Evolutionary conservation across 2,113 vertebrate species (phyloP), one percentile per base, ranked within the genome.

Genomic region (Lycocorax pyrrhopterus): DNA sequence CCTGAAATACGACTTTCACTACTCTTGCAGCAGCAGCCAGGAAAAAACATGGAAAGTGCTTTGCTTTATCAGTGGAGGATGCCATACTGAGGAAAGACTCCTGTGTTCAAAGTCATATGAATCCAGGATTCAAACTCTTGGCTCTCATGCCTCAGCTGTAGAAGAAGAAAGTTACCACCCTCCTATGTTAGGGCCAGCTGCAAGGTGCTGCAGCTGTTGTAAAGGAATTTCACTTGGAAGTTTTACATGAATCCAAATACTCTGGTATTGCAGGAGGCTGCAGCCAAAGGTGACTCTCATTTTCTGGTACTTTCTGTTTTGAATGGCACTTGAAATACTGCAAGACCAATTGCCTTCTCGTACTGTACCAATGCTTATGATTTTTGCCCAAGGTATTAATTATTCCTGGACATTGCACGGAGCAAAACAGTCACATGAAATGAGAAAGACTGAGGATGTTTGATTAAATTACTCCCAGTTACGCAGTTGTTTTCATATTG

Each of bases 381-480:
- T 52, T 94, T 84, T 94, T 87, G 76, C 43, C 72, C 51, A 81
- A 47, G 51, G 41, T 88, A 51, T 49, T 69, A 35, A 30, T 89
- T 64, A 67, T 84, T 91, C 74, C 69, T 8, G 21, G 49, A 93
- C 82, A 33, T 14, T 66, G 49, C 69, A 85, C 0, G 0, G 80
- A 46, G 49, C 71, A 89, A 84, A 94, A 64, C 39, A 84, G 49
- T 84, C 44, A 26, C n/a, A 47, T 39, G 55, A 87, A 94, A 69
- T 46, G 46, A 53, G 68, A 77, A 58, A 66, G 86, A 87, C 26
- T 47, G 87, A 64, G 73, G 58, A 46, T 84, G 69, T 93, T 87
- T 95, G 71, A 87, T 89, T 91, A 82, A 95, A 91, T 91, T 87
- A 75, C 17, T 93, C 41, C 49, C 52, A 75, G 62, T 91, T 91